Percentiles rank a stretch among this genome's conserved stretches.
These are phyloP conservation scores for Pygoscelis adeliae DNA, from an alignment of 2,113 vertebrate species.

Conservation along the genomic window DNA sequence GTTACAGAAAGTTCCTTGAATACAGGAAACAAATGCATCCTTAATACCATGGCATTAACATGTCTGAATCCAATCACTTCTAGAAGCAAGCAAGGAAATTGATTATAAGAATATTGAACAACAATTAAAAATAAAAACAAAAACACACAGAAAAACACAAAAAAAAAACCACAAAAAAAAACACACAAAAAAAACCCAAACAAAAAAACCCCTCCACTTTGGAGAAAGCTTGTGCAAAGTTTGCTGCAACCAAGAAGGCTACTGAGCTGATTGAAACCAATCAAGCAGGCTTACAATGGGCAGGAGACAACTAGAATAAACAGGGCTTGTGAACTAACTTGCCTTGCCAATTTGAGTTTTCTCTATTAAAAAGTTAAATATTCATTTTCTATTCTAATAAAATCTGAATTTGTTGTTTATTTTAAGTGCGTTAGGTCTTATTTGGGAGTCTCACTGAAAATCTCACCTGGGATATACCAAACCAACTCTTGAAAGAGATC, in stretches of 20 bases:
- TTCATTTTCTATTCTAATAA: neutral
- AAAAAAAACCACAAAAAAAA: neutral
- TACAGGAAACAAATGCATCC: neutral
- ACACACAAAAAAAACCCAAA: too few relatives aligned
- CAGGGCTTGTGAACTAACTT: neutral
- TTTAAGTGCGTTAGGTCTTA: neutral
- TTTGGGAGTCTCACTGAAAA: neutral
- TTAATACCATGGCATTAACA: neutral
- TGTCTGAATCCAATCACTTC: neutral
- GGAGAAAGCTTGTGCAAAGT: neutral
- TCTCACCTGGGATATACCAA: neutral
- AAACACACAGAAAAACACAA: neutral
- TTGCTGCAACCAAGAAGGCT: neutral
- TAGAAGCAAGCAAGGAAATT: neutral
- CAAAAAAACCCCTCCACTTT: neutral
- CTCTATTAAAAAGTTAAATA: neutral
- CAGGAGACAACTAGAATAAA: neutral
- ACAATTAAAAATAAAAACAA: neutral
- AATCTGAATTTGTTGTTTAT: neutral
- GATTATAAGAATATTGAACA: neutral
- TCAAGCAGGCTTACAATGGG: neutral
- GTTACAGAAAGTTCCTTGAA: neutral
- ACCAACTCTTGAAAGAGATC: neutral
- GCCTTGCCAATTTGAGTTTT: neutral
- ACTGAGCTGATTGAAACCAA: neutral